Percentiles rank a stretch among this genome's conserved stretches.
These are phyloP conservation scores for Dorcus hopei DNA, from an alignment of 2,888 invertebrate species.

Conservation along the genomic window DNA sequence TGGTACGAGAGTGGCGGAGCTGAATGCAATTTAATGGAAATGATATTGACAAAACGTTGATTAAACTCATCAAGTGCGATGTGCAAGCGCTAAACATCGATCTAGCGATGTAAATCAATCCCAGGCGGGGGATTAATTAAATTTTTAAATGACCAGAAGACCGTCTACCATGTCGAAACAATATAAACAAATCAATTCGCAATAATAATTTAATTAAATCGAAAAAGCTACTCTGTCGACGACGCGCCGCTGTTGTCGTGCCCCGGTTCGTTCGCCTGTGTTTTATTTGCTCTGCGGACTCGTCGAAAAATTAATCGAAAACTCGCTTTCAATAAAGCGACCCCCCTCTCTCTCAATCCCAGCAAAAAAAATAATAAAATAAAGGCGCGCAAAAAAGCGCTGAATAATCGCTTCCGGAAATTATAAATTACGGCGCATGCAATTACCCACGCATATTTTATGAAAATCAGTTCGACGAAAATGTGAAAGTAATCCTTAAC, in stretches of 20 bases:
- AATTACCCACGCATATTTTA: not conserved
- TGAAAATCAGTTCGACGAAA: not conserved
- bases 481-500: slow-evolving; percentile 5
- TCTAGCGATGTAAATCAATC: slow-evolving; percentile 21
- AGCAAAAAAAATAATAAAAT: not conserved
- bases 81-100: slow-evolving; percentile 18
- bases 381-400: slow-evolving; percentile 10
- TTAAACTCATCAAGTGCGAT: slow-evolving; percentile 25
- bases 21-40: slow-evolving; percentile 21
- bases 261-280: not conserved
- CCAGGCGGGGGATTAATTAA: slow-evolving; percentile 24
- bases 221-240: slow-evolving; percentile 25
- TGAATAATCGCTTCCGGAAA: slow-evolving; percentile 11
- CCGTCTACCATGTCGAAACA: slow-evolving; percentile 26
- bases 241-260: not conserved
- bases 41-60: slow-evolving; percentile 26
- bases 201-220: slow-evolving; percentile 33
- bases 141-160: slow-evolving; percentile 29
- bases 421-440: slow-evolving; percentile 5
- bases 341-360: too few species aligned
- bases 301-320: slow-evolving; percentile 14
- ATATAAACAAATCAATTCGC: slow-evolving; percentile 32
- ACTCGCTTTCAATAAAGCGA: not conserved
- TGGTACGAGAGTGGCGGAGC: slow-evolving; percentile 1
- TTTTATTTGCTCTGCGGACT: slow-evolving; percentile 1